Base-by-base conservation (phyloP, 2,797 vertebrate species). In the Esox lucius region DNA sequence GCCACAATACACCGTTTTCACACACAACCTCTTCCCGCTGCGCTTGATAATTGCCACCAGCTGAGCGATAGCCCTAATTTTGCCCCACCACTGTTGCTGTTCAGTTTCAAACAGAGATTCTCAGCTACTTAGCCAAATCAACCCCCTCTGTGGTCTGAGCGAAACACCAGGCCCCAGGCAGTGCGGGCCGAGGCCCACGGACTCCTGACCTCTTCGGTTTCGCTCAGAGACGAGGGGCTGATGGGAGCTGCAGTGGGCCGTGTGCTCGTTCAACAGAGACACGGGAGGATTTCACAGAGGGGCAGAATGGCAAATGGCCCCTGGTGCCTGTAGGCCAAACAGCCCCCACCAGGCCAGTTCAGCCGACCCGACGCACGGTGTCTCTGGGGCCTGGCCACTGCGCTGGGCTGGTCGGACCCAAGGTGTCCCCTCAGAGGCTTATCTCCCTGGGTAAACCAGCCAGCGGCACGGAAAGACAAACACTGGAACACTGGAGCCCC, bases 41-140 rank as follows among this genome's bases (percentile, higher is more conserved):
- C 64, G 15, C 13, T 31, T 65, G 61, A 79, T 86, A 84, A 84
- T 84, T 81, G 72, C 76, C 85, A 78, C 79, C 85, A 84, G 85
- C 85, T 86, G 81, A 86, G 77, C 75, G 70, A 80, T 75, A 79
- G 65, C 56, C 66, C 68, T 73, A 71, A 71, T 76, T 70, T 70
- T 53, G 53, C 49, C n/a, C 53, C n/a, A 33, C 62, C 9, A 68
- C 71, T 49, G 68, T 39, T n/a, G n/a, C 66, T 64, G 24, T 80
- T 74, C 74, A 70, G 71, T 85, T 79, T 78, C 79, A 70, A 75
- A 77, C 77, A 71, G 68, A 22, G 53, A 59, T 59, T 22, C n/a
- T 56, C 53, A 56, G 53, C 53, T 22, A 56, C 53, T 59, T 65
- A 76, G 48, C 46, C 59, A 74, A 71, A 75, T 42, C 73, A 78